Percentiles rank a stretch among this genome's conserved stretches.
Evolutionary conservation across 2,113 vertebrate species (phyloP).

Genomic region (Grantiella picta): DNA sequence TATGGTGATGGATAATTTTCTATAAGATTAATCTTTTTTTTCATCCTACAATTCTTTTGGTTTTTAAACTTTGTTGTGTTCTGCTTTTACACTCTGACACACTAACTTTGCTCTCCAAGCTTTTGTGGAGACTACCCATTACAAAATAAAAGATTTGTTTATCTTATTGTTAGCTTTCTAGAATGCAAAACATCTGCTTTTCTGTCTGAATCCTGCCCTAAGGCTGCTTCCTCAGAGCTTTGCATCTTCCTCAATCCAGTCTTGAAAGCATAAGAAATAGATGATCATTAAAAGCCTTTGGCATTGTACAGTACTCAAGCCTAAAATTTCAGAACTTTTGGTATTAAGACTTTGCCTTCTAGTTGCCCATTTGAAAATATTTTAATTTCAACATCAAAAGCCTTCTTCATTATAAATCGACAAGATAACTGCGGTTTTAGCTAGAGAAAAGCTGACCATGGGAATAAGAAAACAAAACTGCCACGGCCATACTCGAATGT

Average conservation of each 20-base stretch:
- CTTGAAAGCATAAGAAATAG: not conserved
- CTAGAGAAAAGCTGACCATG: not conserved
- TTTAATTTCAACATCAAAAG: not conserved
- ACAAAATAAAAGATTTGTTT: constrained; percentile 30
- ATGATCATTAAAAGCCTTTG: not conserved
- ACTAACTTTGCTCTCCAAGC: not conserved
- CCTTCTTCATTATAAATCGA: not conserved
- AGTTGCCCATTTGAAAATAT: not conserved
- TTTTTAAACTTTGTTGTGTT: not conserved
- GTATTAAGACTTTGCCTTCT: not conserved
- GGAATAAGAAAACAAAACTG: not conserved
- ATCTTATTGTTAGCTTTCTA: not conserved
- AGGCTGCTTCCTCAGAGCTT: not conserved
- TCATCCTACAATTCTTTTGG: not conserved
- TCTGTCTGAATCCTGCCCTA: not conserved
- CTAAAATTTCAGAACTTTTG: not conserved
- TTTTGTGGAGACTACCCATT: not conserved
- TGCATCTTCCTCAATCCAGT: not conserved
- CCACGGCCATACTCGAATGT: not conserved
- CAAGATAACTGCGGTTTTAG: not conserved
- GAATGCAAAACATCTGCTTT: constrained; percentile 5
- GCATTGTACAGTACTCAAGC: not conserved
- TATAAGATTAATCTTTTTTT: not conserved
- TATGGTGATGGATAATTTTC: not conserved
- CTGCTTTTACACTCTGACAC: constrained; percentile 15